Conservation (phyloP, 2,797 vertebrate species). For the Corythornis leucogaster region DNA sequence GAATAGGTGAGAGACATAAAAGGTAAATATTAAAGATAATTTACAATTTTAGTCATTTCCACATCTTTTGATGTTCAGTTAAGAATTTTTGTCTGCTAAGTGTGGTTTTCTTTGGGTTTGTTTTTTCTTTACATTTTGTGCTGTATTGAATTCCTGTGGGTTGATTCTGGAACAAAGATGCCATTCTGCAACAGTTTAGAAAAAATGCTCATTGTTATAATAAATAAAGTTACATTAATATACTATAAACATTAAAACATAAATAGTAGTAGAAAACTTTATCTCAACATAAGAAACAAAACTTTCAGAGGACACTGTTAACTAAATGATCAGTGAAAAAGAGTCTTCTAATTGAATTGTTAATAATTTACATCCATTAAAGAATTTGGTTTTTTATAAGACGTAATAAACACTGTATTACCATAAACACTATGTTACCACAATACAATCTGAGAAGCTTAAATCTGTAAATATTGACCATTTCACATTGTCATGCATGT, state of each 20-base stretch:
- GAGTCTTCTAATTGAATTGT: background rate
- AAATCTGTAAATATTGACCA: constrained; percentile 17
- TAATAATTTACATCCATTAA: constrained; percentile 21
- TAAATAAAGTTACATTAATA: background rate
- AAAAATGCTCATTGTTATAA: background rate
- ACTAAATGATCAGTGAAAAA: background rate
- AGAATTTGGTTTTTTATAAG: constrained; percentile 12
- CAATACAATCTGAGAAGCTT: background rate
- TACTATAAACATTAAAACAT: background rate
- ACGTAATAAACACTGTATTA: background rate
- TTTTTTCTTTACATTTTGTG: background rate
- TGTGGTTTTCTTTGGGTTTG: background rate
- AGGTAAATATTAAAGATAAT: background rate
- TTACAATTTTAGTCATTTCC: background rate
- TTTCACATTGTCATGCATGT: constrained; percentile 16
- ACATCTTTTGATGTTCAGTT: background rate
- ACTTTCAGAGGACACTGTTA: background rate
- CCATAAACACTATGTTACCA: background rate
- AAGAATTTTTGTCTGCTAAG: rapidly evolving
- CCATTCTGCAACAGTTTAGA: background rate
- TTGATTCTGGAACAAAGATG: background rate
- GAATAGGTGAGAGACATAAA: background rate
- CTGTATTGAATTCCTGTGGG: background rate
- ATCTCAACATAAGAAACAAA: background rate
- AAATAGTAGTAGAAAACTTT: background rate